Percentiles rank a stretch among this genome's conserved stretches.
phyloP scores from a whole-genome alignment of 2,113 vertebrate species.

The Hippopotamus amphibius region DNA sequence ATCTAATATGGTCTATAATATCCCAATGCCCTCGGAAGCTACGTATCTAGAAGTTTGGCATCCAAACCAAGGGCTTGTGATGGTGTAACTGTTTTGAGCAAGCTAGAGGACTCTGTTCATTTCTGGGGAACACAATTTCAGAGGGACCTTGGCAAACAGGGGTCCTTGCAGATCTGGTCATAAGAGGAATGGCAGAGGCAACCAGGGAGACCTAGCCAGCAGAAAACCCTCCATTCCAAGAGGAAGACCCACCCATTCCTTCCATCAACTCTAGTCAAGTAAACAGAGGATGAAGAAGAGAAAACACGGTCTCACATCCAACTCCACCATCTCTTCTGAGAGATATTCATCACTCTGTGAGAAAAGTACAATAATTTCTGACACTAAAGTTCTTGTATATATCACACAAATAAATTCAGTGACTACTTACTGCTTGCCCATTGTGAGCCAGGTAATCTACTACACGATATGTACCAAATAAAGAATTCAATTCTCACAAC shows the following conservation, averaged over 20 bases:
- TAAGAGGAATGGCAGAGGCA: background rate
- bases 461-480: background rate
- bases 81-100: background rate
- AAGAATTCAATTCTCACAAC: background rate
- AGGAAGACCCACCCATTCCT: background rate
- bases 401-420: background rate
- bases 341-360: background rate
- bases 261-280: background rate
- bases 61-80: background rate
- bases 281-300: background rate
- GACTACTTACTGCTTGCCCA: background rate
- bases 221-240: background rate
- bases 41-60: background rate
- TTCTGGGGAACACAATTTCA: background rate
- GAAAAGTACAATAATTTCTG: background rate
- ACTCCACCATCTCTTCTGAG: background rate
- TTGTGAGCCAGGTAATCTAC: background rate
- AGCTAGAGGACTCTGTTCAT: background rate
- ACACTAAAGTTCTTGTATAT: background rate
- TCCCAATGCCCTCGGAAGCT: background rate
- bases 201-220: background rate
- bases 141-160: background rate
- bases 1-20: background rate
- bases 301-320: too few relatives aligned
- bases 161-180: background rate